A percentile compares a stretch with the other conserved stretches of the same genome.
These are phyloP conservation scores for Urocitellus parryii DNA, from an alignment of 2,113 vertebrate species.

Conservation along the genomic window DNA sequence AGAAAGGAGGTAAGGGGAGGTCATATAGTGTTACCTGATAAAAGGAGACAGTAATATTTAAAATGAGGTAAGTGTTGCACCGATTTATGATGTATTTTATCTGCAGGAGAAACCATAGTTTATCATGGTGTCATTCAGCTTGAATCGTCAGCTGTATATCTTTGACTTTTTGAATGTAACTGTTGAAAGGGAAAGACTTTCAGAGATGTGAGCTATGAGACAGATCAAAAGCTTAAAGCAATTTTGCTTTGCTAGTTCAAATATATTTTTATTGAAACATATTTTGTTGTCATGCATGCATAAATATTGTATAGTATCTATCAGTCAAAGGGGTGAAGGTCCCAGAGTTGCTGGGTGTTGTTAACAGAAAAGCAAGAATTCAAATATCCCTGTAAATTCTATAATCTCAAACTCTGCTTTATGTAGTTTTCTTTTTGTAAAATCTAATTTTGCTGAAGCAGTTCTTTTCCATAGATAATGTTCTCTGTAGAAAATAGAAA, in stretches of 20 bases:
- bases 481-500: conserved; percentile 37
- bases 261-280: conserved; percentile 85
- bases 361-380: conserved; percentile 65
- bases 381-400: conserved; percentile 64
- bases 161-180: conserved; percentile 87
- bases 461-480: background rate
- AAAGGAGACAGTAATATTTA: conserved; percentile 94
- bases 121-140: conserved; percentile 89
- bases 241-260: conserved; percentile 84
- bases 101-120: conserved; percentile 88
- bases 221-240: conserved; percentile 88
- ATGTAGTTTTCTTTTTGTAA: conserved; percentile 1
- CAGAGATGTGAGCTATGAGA: conserved; percentile 85
- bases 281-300: conserved; percentile 85
- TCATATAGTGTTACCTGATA: conserved; percentile 94
- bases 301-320: conserved; percentile 82
- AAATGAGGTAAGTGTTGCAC: conserved; percentile 92
- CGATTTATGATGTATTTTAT: conserved; percentile 93
- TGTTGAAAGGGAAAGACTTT: conserved; percentile 89
- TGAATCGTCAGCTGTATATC: conserved; percentile 89
- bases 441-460: background rate
- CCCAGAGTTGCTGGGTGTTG: conserved; percentile 59
- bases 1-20: conserved; percentile 88
- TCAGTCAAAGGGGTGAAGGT: conserved; percentile 75
- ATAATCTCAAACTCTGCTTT: conserved; percentile 29